A percentile compares a stretch with the other conserved stretches of the same genome.
Conservation (phyloP, 2,888 invertebrate genomes). For the Drosophila anceps region DNA sequence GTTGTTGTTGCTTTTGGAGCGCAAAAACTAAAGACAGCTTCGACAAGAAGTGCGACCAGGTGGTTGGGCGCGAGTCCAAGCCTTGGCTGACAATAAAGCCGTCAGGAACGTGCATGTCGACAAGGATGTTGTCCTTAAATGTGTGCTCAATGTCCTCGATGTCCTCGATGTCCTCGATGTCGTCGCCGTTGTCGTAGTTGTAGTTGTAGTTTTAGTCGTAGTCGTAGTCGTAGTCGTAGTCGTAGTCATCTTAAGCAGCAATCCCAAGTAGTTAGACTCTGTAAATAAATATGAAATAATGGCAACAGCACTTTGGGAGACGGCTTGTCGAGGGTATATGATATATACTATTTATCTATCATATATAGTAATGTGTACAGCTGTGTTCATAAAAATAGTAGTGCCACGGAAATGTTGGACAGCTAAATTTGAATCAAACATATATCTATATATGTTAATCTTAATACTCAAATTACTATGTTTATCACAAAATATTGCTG, state of each 20-base stretch:
- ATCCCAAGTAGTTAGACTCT: slow-evolving; percentile 56
- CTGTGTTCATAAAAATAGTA: no score
- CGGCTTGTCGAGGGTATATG: not conserved
- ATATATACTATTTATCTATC: not conserved
- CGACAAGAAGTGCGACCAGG: slow-evolving; percentile 33
- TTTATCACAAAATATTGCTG: no score
- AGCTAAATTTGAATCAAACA: no score
- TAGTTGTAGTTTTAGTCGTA: not conserved
- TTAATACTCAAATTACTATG: no score
- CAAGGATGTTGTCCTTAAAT: slow-evolving; percentile 56
- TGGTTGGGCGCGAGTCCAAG: slow-evolving; percentile 18
- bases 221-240: slow-evolving; percentile 13
- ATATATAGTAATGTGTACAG: not conserved
- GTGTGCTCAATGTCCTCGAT: slow-evolving; percentile 37
- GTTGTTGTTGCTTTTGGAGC: slow-evolving; percentile 12
- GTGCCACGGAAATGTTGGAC: no score
- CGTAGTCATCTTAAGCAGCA: slow-evolving; percentile 47
- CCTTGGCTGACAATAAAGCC: slow-evolving; percentile 69
- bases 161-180: slow-evolving; percentile 15
- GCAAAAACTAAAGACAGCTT: slow-evolving; percentile 46
- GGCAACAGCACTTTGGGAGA: slow-evolving; percentile 16
- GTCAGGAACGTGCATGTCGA: slow-evolving; percentile 71
- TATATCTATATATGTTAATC: no score
- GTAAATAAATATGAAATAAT: slow-evolving; percentile 35
- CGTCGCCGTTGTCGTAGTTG: slow-evolving; percentile 2